Conservation (phyloP, 2,797 vertebrate species). For the Lycodopsis pacificus region DNA sequence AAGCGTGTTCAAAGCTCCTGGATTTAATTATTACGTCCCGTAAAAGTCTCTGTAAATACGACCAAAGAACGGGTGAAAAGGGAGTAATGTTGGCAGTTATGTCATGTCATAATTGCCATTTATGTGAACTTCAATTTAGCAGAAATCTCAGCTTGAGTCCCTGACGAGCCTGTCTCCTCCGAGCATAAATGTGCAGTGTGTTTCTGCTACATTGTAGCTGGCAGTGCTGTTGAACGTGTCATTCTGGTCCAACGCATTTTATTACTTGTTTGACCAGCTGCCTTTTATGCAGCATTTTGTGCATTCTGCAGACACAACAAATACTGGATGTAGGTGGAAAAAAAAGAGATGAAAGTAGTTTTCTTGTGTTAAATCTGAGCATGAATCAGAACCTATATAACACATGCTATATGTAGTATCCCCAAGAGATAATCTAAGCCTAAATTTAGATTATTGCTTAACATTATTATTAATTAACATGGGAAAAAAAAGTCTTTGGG, state of each 20-base stretch:
- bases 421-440: slow-evolving; percentile 25
- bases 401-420: slow-evolving; percentile 16
- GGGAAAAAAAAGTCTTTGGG: slow-evolving; percentile 28
- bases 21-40: background rate
- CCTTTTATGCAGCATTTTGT: slow-evolving; percentile 20
- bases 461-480: slow-evolving; percentile 49
- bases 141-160: background rate
- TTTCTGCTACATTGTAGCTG: slow-evolving; percentile 11
- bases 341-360: background rate
- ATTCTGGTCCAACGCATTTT: slow-evolving; percentile 12
- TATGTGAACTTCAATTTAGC: background rate
- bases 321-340: background rate
- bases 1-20: background rate
- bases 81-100: background rate
- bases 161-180: background rate
- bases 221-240: slow-evolving; percentile 23
- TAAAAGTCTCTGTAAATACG: background rate
- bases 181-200: slow-evolving; percentile 1
- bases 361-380: slow-evolving; percentile 7
- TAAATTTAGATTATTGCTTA: slow-evolving; percentile 39
- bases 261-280: slow-evolving; percentile 24
- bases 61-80: background rate
- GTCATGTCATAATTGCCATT: background rate
- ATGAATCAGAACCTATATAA: slow-evolving; percentile 18
- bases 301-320: slow-evolving; percentile 18